Percentiles rank a stretch among this genome's conserved stretches.
phyloP scores from a whole-genome alignment of 2,888 invertebrate genomes.

The Acleris emargana region DNA sequence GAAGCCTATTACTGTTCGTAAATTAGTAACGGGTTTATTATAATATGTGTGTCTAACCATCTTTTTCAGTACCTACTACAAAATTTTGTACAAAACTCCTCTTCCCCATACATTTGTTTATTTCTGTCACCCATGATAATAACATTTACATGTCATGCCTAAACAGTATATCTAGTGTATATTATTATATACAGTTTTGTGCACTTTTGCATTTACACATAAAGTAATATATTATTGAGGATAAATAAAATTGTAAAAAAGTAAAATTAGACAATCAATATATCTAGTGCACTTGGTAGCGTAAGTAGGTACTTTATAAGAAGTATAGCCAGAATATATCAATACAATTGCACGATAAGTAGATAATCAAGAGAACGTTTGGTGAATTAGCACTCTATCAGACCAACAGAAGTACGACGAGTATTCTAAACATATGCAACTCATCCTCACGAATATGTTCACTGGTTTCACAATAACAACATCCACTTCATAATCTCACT shows the following conservation, averaged over 20 bases:
- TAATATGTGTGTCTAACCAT: constrained; percentile 35
- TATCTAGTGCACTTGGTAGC: constrained; percentile 67
- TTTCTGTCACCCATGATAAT: constrained; percentile 39
- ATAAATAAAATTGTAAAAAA: constrained; percentile 27
- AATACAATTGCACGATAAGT: constrained; percentile 59
- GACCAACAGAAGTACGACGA: constrained; percentile 16
- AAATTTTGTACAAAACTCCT: constrained; percentile 48
- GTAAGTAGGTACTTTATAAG: constrained; percentile 48
- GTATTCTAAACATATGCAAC: constrained; percentile 41
- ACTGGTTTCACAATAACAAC: constrained; percentile 54
- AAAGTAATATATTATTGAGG: constrained; percentile 16
- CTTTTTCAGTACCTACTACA: constrained; percentile 51
- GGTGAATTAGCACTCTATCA: constrained; percentile 38
- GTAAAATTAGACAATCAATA: constrained; percentile 39
- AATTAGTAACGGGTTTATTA: background rate
- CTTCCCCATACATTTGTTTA: constrained; percentile 55
- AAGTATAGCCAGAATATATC: constrained; percentile 41
- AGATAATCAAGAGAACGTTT: constrained; percentile 43
- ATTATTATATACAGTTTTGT: constrained; percentile 35
- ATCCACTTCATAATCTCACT: constrained; percentile 66
- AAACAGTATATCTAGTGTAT: constrained; percentile 34
- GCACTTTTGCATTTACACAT: constrained; percentile 48
- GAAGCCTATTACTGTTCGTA: too few relatives aligned
- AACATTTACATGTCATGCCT: constrained; percentile 51
- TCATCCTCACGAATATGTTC: constrained; percentile 54